These are phyloP conservation scores for Mellivora capensis DNA, from an alignment of 2,113 vertebrate species.

Conservation along the genomic window DNA sequence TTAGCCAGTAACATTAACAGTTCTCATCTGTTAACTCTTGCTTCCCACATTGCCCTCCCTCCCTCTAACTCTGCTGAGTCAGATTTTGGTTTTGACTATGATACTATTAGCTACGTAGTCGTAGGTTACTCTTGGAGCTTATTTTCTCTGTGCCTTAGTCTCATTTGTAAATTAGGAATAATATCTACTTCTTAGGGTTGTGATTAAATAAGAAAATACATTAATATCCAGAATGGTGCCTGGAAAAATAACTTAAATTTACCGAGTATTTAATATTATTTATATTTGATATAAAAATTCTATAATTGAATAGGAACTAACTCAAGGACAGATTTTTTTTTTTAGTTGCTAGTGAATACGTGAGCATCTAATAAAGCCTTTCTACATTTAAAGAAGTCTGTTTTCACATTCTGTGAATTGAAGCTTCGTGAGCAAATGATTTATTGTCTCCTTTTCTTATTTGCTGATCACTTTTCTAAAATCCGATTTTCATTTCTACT, in stretches of 20 bases:
- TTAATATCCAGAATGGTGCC: neutral
- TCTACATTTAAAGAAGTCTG: neutral
- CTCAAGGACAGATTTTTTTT: neutral
- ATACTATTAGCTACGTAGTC: neutral
- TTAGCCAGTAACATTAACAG: neutral
- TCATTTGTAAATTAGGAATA: neutral
- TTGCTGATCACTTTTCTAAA: neutral
- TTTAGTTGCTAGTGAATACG: neutral
- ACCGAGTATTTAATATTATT: neutral
- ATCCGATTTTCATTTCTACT: neutral
- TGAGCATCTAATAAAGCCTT: neutral
- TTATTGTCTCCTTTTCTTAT: neutral
- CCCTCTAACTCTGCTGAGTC: neutral
- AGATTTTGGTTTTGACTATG: neutral
- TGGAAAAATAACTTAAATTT: neutral
- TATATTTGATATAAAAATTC: constrained; percentile 6
- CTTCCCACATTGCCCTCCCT: neutral
- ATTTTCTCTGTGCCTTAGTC: neutral
- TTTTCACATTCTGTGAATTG: neutral
- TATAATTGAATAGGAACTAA: neutral
- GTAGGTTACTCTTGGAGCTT: neutral
- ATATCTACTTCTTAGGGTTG: neutral
- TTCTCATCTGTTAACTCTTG: neutral
- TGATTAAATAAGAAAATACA: neutral
- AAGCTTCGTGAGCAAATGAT: neutral